phyloP scores from a whole-genome alignment of 2,797 vertebrate genomes.

The Smutsia temminckii region DNA sequence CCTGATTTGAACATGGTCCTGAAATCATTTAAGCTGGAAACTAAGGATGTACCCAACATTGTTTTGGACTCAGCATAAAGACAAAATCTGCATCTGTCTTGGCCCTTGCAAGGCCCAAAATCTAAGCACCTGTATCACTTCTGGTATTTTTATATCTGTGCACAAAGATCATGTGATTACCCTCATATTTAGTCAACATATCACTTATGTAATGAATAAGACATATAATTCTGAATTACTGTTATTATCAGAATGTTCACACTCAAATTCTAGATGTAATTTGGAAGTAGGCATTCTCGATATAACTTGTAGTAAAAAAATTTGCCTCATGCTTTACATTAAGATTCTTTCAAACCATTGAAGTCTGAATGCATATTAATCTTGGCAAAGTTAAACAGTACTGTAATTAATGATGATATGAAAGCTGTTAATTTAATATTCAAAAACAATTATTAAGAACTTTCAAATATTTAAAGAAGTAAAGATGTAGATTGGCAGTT shows the following conservation, averaged over 20 bases:
- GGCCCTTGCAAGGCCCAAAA: background rate
- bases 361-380: constrained; percentile 50
- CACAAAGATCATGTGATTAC: background rate
- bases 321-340: background rate
- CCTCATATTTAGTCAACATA: constrained; percentile 17
- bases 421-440: constrained; percentile 59
- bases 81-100: background rate
- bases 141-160: background rate
- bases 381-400: constrained; percentile 36
- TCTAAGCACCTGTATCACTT: background rate
- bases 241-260: constrained; percentile 20
- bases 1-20: background rate
- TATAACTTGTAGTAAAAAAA: constrained; percentile 48
- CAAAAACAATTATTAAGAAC: constrained; percentile 59
- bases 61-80: background rate
- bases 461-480: constrained; percentile 54
- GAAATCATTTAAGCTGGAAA: background rate
- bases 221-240: constrained; percentile 14
- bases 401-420: constrained; percentile 5
- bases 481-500: constrained; percentile 30
- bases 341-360: constrained; percentile 45
- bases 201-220: constrained; percentile 39
- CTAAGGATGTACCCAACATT: background rate
- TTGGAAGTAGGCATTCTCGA: constrained; percentile 14
- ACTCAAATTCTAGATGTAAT: constrained; percentile 38